A percentile compares a stretch with the other conserved stretches of the same genome.
phyloP scores from a whole-genome alignment of 2,113 vertebrate genomes.

The Alethe castanea region DNA sequence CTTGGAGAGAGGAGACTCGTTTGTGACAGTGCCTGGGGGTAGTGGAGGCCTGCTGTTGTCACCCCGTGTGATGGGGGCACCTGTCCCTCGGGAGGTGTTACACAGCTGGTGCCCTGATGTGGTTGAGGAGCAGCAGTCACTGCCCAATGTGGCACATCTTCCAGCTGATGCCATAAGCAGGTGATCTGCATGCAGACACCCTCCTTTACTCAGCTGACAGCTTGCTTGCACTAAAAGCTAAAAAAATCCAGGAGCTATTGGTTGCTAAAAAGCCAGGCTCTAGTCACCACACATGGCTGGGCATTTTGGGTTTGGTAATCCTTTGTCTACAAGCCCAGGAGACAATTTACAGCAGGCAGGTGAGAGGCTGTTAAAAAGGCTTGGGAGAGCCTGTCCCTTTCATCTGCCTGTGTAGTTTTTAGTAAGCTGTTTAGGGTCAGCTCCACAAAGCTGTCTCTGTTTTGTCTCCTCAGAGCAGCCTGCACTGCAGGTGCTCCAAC shows the following conservation, averaged over 20 bases:
- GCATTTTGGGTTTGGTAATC: background rate
- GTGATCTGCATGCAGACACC: background rate
- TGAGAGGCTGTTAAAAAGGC: background rate
- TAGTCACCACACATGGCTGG: background rate
- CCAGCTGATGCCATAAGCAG: background rate
- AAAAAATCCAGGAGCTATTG: background rate
- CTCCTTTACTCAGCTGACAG: background rate
- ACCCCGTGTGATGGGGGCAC: background rate
- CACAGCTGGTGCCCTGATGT: background rate
- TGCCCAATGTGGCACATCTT: background rate
- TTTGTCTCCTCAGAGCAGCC: background rate
- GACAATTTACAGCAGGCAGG: background rate
- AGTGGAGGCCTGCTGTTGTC: background rate
- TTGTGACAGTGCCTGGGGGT: background rate
- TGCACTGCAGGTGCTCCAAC: background rate
- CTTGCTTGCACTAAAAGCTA: background rate
- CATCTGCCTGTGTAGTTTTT: background rate
- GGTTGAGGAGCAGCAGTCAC: accelerated
- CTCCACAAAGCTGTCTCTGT: background rate
- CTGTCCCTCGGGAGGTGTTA: background rate
- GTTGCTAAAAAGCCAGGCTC: background rate
- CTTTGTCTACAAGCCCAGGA: background rate
- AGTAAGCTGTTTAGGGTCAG: background rate
- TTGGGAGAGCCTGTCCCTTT: background rate
- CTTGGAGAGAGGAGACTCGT: background rate